Evolutionary conservation across 2,888 invertebrate species (phyloP), one percentile per base, ranked within the genome.

Genomic region (Drosophila barbarae): DNA sequence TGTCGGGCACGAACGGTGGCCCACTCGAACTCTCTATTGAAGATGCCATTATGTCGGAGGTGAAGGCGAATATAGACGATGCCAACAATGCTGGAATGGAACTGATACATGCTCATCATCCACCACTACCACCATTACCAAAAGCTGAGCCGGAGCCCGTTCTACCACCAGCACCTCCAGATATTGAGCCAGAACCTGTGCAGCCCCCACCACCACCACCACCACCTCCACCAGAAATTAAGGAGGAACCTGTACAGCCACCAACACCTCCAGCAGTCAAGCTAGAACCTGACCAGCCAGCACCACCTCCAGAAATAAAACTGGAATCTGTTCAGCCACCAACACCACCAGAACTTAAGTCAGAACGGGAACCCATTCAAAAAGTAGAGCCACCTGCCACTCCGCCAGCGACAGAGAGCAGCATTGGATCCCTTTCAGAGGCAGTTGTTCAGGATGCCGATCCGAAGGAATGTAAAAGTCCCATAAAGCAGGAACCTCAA

Each of bases 21-120:
- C 32, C 50, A 0, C 49, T 38, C 9, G 28, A 42, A 10, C 52
- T 81, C 7, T 70, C 73, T 3, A 79, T 82, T 30, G 81, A 84
- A 13, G 80, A 82, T 46, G 79, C 73, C 10, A 79, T 81, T 5
- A 71, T 84, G 75, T 69, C 71, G 15, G 84, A 81, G 52, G 58
- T 81, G 6, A 77, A 79, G 35, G 79, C 79, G 2, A 74, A 74
- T 23, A 71, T 81, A 12, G 64, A 35, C 30, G 69, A 72, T 26
- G 68, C 47, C 1, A 65, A 64, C 26, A 54, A 71, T 47, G 72
- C 59, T 5, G 36, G 57, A 2, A 67, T 51, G 4, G 72, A 65
- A 35, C 21, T 69, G 5, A 34, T 21, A 2, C n/a, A 52, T 18
- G 50, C 52, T 7, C 38, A 46, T 5, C 35, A 13, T 18, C 52